These are phyloP conservation scores for Poecile montanus DNA, from an alignment of 2,797 vertebrate species.

Conservation along the genomic window DNA sequence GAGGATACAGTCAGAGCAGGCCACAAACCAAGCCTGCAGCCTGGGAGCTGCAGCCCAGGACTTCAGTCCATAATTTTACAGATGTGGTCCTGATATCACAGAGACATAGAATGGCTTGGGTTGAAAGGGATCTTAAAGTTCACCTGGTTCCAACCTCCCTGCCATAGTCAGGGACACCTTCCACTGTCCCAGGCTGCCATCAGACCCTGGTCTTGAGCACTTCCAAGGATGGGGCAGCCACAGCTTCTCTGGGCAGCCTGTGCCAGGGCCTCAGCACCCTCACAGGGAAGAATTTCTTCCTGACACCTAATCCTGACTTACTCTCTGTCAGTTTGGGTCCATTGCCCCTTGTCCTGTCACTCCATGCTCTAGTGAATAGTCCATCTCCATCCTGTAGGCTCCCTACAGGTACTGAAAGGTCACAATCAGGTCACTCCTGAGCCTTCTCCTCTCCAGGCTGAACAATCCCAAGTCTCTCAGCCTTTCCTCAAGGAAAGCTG, in stretches of 20 bases:
- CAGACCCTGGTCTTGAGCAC: neutral
- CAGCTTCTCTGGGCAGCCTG: neutral
- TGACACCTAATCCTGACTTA: neutral
- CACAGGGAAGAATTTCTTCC: neutral
- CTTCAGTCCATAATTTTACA: neutral
- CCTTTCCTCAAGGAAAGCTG: neutral
- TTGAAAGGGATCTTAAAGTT: neutral
- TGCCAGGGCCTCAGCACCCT: neutral
- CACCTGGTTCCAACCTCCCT: neutral
- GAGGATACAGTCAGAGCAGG: accelerated
- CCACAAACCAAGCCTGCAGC: neutral
- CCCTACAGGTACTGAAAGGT: neutral
- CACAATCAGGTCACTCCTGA: neutral
- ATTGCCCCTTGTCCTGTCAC: neutral
- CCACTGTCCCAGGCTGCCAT: neutral
- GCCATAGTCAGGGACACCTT: neutral
- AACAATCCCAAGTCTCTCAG: neutral
- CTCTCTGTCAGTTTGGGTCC: neutral
- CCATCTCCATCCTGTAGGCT: neutral
- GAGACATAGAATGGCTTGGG: neutral
- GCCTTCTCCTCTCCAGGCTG: neutral
- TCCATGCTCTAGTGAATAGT: neutral
- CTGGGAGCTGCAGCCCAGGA: neutral
- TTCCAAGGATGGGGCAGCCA: neutral
- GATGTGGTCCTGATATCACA: no score